Conservation (phyloP, 2,888 invertebrate species). For the Sinodicranocentrus sp. region DNA sequence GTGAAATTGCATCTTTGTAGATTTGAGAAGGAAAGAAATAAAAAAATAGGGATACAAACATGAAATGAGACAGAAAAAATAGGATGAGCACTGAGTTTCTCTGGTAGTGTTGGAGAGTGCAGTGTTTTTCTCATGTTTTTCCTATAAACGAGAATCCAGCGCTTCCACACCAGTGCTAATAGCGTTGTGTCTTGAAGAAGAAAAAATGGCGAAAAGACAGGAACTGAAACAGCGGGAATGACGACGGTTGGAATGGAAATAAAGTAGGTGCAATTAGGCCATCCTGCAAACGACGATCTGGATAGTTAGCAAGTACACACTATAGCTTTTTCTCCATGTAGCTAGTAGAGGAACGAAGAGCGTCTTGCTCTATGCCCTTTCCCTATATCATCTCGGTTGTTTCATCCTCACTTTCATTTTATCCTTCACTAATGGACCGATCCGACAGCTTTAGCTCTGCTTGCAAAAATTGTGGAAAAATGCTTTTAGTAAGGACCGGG, state of each 20-base stretch:
- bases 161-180: slow-evolving; percentile 33
- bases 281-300: slow-evolving; percentile 44
- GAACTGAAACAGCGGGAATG: slow-evolving; percentile 63
- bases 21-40: slow-evolving; percentile 16
- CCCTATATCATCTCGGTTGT: slow-evolving; percentile 13
- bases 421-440: slow-evolving; percentile 53
- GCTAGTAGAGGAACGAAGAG: not conserved
- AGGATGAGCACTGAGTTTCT: not conserved
- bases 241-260: slow-evolving; percentile 52
- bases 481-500: slow-evolving; percentile 31
- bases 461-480: slow-evolving; percentile 40
- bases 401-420: slow-evolving; percentile 49
- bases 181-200: slow-evolving; percentile 29
- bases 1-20: not conserved
- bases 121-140: slow-evolving; percentile 32
- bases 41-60: slow-evolving; percentile 11
- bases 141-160: slow-evolving; percentile 38
- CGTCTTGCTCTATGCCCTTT: not conserved
- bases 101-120: too few relatives aligned
- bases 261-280: slow-evolving; percentile 66
- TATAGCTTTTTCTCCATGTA: not conserved
- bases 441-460: slow-evolving; percentile 36
- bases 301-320: slow-evolving; percentile 29
- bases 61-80: slow-evolving; percentile 7
- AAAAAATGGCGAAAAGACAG: slow-evolving; percentile 51